Percentiles rank a stretch among this genome's conserved stretches.
phyloP scores from a whole-genome alignment of 1,140 invertebrate species.

The Potamilus streckersoni region DNA sequence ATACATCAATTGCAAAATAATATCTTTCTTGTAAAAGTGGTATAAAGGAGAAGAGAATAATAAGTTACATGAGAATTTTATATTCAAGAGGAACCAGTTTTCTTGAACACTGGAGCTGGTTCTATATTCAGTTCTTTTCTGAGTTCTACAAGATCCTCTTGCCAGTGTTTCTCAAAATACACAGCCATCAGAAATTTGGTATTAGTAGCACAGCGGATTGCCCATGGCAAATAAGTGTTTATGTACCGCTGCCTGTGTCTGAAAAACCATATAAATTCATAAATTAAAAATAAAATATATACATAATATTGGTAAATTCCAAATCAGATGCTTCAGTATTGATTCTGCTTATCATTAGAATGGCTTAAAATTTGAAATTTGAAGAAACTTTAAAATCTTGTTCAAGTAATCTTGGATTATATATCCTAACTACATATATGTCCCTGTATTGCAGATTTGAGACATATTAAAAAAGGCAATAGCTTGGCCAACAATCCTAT shows the following conservation, averaged over 20 bases:
- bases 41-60: too few relatives aligned
- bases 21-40: too few relatives aligned
- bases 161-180: conserved; percentile 96
- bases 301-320: neutral
- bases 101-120: conserved; percentile 37
- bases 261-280: conserved; percentile 47
- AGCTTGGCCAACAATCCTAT: too few relatives aligned
- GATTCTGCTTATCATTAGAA: neutral
- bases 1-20: too few relatives aligned
- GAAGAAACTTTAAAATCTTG: neutral
- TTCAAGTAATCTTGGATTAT: too few relatives aligned
- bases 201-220: conserved; percentile 81
- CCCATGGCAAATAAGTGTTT: conserved; percentile 88
- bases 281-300: conserved; percentile 20
- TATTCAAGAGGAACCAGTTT: too few relatives aligned
- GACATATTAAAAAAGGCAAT: neutral
- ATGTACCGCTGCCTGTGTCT: conserved; percentile 86
- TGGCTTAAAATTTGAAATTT: neutral
- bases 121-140: conserved; percentile 71
- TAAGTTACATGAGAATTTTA: too few relatives aligned
- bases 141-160: conserved; percentile 85
- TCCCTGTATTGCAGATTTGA: neutral
- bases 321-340: neutral
- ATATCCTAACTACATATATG: neutral
- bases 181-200: conserved; percentile 83